Evolutionary conservation across 2,113 vertebrate species (phyloP), one percentile per base, ranked within the genome.

Genomic region (Nyctereutes procyonoides): DNA sequence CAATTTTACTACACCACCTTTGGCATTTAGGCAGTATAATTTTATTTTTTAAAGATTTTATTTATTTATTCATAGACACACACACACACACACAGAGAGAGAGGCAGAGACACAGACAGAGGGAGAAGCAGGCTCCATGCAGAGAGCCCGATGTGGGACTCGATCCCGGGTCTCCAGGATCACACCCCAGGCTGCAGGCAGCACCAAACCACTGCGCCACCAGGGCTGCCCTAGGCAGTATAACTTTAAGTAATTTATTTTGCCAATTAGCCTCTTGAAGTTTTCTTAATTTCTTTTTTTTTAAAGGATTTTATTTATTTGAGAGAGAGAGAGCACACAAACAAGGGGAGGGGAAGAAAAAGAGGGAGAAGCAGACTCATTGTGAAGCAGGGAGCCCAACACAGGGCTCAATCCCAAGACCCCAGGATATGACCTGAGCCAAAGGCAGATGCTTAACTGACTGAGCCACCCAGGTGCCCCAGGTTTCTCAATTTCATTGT

Each of bases 161-260:
- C 7, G 43, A 43, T 43, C 43, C 43, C 7, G 7, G 43, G 43
- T 43, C 43, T 43, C 43, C 43, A 43, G 43, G 5, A 43, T 43
- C 43, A 43, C 43, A 43, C 43, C 43, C 43, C 43, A 43, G 43
- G 43, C 43, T 43, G 43, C 43, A 43, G 43, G 43, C 43, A 43
- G 43, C 5, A 7, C 43, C 1, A 43, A 43, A 43, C 43, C 43
- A 1, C 43, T 43, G 43, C 43, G 6, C 43, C 43, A 43, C 43
- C 1, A 1, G 43, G 43, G 43, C 43, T 43, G 43, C 43, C 43
- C 43, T 80, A 69, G 56, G 35, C 53, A 53, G 30, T 35, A 69
- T 58, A n/a, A 48, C 79, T 93, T 96, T 63, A 96, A 88, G 86
- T 22, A n/a, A 85, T 65, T 76, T 76, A 35, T 88, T 88, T 77